Percentiles rank a stretch among this genome's conserved stretches.
Conservation (phyloP, 2,797 vertebrate species). For the Morus bassanus region DNA sequence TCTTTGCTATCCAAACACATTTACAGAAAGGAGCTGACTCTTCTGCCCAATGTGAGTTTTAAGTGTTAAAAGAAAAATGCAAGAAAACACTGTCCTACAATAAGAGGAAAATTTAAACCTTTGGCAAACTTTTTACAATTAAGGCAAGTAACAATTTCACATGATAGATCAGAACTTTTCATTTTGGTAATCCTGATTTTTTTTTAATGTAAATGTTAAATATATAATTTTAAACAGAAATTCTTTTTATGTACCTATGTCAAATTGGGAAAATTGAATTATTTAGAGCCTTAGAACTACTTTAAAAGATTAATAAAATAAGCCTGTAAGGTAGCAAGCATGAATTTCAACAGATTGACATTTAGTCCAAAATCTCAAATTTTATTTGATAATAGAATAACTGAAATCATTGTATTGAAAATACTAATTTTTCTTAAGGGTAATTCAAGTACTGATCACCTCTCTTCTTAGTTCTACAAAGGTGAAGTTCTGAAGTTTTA, state of each 20-base stretch:
- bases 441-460: not conserved
- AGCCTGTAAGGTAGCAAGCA: not conserved
- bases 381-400: not conserved
- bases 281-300: not conserved
- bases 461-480: not conserved
- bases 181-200: not conserved
- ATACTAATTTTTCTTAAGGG: not conserved
- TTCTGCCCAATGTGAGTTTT: not conserved
- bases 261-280: not conserved
- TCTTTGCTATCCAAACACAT: not conserved
- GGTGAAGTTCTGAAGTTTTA: not conserved
- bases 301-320: not conserved
- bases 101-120: not conserved
- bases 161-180: not conserved
- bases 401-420: not conserved
- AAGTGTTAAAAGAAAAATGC: not conserved
- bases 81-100: not conserved
- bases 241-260: not conserved
- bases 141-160: not conserved
- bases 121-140: not conserved
- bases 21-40: not conserved
- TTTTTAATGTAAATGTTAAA: not conserved
- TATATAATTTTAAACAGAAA: not conserved
- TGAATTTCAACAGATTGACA: not conserved
- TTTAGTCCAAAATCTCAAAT: not conserved